A percentile compares a stretch with the other conserved stretches of the same genome.
Conservation (phyloP, 30 jellyfish, hydroid and myxozoan genomes). For the Nemopilema nomurai region DNA sequence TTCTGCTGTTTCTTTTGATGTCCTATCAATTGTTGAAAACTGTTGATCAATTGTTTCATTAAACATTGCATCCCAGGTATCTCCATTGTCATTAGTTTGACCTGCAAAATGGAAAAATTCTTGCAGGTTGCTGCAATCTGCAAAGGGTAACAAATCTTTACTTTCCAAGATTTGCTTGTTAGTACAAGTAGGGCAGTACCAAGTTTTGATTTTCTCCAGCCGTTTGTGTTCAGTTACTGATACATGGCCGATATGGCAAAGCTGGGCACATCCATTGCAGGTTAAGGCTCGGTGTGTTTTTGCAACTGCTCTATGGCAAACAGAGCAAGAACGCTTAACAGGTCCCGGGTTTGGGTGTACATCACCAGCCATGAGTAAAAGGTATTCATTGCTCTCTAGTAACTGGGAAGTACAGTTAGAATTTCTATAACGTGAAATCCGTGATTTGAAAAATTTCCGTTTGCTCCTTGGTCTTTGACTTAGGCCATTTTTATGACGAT, state of each 20-base stretch:
- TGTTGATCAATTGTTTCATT: conserved; percentile 10
- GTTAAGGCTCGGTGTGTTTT: conserved; percentile 25
- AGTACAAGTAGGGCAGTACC: conserved; percentile 11
- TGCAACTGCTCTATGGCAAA: conserved; percentile 37
- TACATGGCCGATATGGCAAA: conserved; percentile 22
- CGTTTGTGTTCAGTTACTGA: conserved; percentile 13
- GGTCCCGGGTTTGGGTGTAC: conserved; percentile 29
- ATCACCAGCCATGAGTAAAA: conserved; percentile 12
- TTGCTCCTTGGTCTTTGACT: conserved; percentile 3
- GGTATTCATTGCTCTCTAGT: conserved; percentile 21
- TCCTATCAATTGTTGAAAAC: neutral
- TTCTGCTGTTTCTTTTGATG: conserved; percentile 8
- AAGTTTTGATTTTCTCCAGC: conserved; percentile 8
- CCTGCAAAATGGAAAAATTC: conserved; percentile 5
- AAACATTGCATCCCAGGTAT: conserved; percentile 3
- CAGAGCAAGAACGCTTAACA: conserved; percentile 14
- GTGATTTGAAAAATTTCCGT: conserved; percentile 13
- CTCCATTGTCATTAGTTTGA: neutral
- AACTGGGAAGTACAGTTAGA: conserved; percentile 28
- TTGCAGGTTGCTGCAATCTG: conserved; percentile 9
- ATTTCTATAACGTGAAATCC: conserved; percentile 20
- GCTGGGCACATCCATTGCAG: conserved; percentile 41
- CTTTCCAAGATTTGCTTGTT: conserved; percentile 8
- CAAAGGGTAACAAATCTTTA: neutral
- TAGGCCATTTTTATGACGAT: conserved; percentile 22